Conservation (phyloP, 2,888 invertebrate genomes). For the Phragmatobia fuliginosa region DNA sequence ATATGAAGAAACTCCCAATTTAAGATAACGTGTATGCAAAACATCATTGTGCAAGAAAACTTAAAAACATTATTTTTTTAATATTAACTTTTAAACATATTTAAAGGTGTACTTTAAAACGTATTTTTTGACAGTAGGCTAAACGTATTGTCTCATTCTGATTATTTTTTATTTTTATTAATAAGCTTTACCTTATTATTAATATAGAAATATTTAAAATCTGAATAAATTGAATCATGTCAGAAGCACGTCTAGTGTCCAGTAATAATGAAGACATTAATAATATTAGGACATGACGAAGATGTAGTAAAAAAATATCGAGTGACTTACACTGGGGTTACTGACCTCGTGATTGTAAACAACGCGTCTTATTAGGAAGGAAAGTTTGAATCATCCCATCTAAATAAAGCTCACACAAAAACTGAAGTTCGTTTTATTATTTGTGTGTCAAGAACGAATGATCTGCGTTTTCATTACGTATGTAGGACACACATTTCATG, state of each 20-base stretch:
- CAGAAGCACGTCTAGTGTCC: conserved; percentile 5
- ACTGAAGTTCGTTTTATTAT: conserved; percentile 27
- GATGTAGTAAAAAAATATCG: conserved; percentile 25
- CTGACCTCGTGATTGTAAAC: conserved; percentile 66
- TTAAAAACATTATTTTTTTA: too few relatives aligned
- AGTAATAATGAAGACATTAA: neutral
- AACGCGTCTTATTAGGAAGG: conserved; percentile 60
- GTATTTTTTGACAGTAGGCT: neutral
- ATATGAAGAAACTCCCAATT: too few relatives aligned
- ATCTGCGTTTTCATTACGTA: conserved; percentile 24
- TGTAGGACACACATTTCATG: conserved; percentile 24
- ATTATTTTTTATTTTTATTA: neutral
- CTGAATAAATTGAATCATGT: neutral
- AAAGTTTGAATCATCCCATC: conserved; percentile 58
- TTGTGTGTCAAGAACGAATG: conserved; percentile 50
- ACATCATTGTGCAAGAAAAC: too few relatives aligned
- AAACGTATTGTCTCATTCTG: neutral
- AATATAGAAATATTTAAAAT: neutral
- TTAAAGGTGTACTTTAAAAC: neutral
- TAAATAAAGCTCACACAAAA: conserved; percentile 49
- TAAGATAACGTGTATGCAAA: too few relatives aligned
- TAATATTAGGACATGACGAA: conserved; percentile 7
- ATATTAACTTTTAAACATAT: too few relatives aligned
- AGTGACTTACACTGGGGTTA: conserved; percentile 57
- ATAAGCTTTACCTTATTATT: neutral